Evolutionary conservation across 2,113 vertebrate species (phyloP).

Genomic region (Phrynosoma blainvillii): DNA sequence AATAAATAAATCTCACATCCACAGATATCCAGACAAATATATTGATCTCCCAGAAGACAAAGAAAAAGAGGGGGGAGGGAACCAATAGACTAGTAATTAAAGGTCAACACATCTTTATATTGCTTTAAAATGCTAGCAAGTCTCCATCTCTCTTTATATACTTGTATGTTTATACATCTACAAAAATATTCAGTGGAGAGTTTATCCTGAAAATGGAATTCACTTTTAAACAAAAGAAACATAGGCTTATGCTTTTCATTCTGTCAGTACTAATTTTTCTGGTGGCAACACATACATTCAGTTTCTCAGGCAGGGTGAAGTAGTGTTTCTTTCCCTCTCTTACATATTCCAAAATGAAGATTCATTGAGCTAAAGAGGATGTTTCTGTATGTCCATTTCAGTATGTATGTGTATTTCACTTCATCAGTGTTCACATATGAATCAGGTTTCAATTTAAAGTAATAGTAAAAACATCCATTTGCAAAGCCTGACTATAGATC

Average conservation of each 20-base stretch:
- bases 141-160: background rate
- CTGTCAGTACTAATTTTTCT: background rate
- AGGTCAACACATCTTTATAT: constrained; percentile 24
- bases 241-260: background rate
- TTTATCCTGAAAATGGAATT: background rate
- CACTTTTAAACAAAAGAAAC: background rate
- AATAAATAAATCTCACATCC: background rate
- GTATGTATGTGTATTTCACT: background rate
- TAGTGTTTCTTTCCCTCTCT: background rate
- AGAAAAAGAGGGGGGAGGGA: background rate
- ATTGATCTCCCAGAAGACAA: background rate
- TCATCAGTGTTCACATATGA: background rate
- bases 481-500: background rate
- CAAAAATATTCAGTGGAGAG: background rate
- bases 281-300: background rate
- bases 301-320: background rate
- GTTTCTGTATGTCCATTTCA: background rate
- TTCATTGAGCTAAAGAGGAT: no score
- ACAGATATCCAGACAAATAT: constrained; percentile 11
- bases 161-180: background rate
- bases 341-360: background rate
- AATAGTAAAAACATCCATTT: background rate
- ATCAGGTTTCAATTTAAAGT: background rate
- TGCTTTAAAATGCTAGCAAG: background rate
- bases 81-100: background rate